Evolutionary conservation across 2,797 vertebrate genomes (phyloP).

Genomic region (Anguilla marmorata): DNA sequence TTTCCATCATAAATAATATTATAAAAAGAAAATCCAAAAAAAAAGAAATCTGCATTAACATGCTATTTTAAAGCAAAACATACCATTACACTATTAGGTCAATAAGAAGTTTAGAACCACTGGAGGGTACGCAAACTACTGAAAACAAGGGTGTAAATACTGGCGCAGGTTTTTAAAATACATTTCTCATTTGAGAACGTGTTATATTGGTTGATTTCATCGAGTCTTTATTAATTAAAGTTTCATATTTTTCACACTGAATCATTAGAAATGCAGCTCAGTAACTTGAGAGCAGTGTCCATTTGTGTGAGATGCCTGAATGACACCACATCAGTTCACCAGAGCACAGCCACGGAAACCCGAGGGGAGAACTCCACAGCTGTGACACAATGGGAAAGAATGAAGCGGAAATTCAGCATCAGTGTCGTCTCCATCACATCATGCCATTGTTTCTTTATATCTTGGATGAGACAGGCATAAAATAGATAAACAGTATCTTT

Average conservation of each 20-base stretch:
- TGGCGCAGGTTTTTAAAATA: no score
- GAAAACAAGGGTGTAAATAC: no score
- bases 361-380: conserved; percentile 5
- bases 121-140: no score
- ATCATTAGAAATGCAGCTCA: background rate
- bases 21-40: no score
- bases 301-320: background rate
- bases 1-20: no score
- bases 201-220: background rate
- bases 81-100: no score
- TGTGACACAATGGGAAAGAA: conserved; percentile 18
- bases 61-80: no score
- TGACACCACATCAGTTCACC: background rate
- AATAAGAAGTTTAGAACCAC: no score
- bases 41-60: no score
- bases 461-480: background rate
- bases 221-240: background rate
- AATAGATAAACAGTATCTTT: background rate
- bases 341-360: background rate
- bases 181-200: no score
- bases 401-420: conserved; percentile 20
- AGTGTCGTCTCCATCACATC: background rate
- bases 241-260: background rate
- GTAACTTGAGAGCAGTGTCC: background rate
- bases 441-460: background rate